phyloP scores from a whole-genome alignment of 2,888 invertebrate genomes.

The Seira musarum region DNA sequence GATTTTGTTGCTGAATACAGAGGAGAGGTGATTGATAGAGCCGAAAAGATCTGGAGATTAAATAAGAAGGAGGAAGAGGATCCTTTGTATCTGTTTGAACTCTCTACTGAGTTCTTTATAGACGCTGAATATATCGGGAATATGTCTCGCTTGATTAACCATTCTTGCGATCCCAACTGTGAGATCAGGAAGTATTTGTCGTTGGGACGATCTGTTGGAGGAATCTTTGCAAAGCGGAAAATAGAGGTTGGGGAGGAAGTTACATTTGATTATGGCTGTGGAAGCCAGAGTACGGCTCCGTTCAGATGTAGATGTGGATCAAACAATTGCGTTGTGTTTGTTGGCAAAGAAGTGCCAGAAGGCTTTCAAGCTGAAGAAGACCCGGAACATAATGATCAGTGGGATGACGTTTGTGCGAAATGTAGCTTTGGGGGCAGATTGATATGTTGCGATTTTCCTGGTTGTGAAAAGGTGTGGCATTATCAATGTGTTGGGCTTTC shows the following conservation, averaged over 20 bases:
- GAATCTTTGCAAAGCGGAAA: slow-evolving; percentile 61
- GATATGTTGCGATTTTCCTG: slow-evolving; percentile 61
- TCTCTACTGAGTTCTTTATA: slow-evolving; percentile 58
- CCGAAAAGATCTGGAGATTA: slow-evolving; percentile 57
- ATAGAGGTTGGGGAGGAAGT: slow-evolving; percentile 64
- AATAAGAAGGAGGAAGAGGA: slow-evolving; percentile 63
- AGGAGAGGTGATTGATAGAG: slow-evolving; percentile 65
- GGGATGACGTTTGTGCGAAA: slow-evolving; percentile 63
- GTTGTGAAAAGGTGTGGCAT: slow-evolving; percentile 63
- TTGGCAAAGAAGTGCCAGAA: slow-evolving; percentile 54
- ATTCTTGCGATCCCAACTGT: slow-evolving; percentile 68
- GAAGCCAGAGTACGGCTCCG: slow-evolving; percentile 59
- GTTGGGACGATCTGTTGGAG: slow-evolving; percentile 61
- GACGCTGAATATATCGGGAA: slow-evolving; percentile 68
- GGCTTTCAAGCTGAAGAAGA: slow-evolving; percentile 35
- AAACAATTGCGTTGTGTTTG: slow-evolving; percentile 56
- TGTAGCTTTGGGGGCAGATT: slow-evolving; percentile 63
- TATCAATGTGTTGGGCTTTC: slow-evolving; percentile 55
- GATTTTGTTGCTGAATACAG: slow-evolving; percentile 67
- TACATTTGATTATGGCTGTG: slow-evolving; percentile 65
- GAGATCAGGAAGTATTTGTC: slow-evolving; percentile 63
- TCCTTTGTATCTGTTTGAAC: slow-evolving; percentile 65
- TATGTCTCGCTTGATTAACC: slow-evolving; percentile 66
- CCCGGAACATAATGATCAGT: slow-evolving; percentile 45
- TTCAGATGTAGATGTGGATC: slow-evolving; percentile 65